Evolutionary conservation across 2,797 vertebrate genomes (phyloP).

Genomic region (Paedocypris micromegethes): DNA sequence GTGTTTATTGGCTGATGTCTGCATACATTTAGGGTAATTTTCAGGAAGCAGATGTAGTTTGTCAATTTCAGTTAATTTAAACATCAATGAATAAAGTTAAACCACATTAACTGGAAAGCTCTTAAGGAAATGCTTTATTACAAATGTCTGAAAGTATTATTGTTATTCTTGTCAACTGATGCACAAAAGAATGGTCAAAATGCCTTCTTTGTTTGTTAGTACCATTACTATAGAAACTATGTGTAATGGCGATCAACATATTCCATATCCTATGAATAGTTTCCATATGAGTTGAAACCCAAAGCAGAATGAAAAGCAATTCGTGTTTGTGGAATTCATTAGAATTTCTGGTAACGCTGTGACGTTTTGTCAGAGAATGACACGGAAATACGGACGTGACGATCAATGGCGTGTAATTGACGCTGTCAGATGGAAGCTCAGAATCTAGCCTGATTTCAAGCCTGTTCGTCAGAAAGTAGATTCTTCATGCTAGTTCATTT

Average conservation of each 20-base stretch:
- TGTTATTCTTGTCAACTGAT: no score
- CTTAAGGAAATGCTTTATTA: no score
- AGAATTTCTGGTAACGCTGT: no score
- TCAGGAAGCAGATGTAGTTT: neutral
- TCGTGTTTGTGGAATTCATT: no score
- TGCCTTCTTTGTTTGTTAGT: no score
- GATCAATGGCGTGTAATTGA: constrained; percentile 7
- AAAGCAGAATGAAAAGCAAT: no score
- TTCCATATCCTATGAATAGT: no score
- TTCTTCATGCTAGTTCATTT: neutral
- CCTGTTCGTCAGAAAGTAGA: neutral
- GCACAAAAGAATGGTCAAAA: no score
- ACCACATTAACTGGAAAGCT: neutral
- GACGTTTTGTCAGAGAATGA: neutral
- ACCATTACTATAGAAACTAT: no score
- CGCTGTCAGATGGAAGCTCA: constrained; percentile 11
- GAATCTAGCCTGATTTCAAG: neutral
- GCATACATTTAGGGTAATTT: neutral
- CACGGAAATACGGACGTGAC: neutral
- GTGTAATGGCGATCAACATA: no score
- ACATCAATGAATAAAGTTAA: constrained; percentile 1
- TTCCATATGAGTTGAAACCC: no score
- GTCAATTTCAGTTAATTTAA: neutral
- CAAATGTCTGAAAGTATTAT: no score
- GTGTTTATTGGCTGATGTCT: neutral